phyloP scores from a whole-genome alignment of 2,797 vertebrate genomes.

The Enteromius argenteus region DNA sequence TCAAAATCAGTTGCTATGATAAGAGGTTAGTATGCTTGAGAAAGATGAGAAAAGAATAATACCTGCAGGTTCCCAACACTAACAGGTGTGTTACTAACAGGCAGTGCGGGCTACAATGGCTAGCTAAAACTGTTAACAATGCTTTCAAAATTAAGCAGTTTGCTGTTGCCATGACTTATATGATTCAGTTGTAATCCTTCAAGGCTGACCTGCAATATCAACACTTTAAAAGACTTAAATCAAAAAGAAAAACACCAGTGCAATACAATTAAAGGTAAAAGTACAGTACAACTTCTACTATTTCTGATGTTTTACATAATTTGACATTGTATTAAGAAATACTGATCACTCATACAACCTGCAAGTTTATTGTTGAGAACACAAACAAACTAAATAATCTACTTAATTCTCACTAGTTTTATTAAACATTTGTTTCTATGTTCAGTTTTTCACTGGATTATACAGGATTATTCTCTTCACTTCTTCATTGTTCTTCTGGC shows the following conservation, averaged over 20 bases:
- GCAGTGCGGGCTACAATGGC: slow-evolving; percentile 45
- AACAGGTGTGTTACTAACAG: slow-evolving; percentile 62
- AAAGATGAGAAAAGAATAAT: slow-evolving; percentile 41
- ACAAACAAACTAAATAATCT: background rate
- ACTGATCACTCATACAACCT: background rate
- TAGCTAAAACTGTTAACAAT: slow-evolving; percentile 57
- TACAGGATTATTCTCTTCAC: background rate
- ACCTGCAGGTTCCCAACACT: slow-evolving; percentile 48
- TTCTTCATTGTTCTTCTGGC: background rate
- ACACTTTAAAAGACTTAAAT: background rate
- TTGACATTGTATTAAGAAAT: background rate
- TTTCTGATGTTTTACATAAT: background rate
- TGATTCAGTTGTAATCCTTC: slow-evolving; percentile 4
- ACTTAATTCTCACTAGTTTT: background rate
- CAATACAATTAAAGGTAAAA: background rate
- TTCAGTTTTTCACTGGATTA: background rate
- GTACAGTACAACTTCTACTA: background rate
- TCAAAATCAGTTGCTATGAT: slow-evolving; percentile 55
- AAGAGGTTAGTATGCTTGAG: slow-evolving; percentile 62
- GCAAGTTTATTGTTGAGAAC: background rate
- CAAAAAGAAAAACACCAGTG: slow-evolving; percentile 12
- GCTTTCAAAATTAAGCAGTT: slow-evolving; percentile 36
- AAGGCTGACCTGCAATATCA: slow-evolving; percentile 58
- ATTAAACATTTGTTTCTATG: background rate
- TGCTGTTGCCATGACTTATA: slow-evolving; percentile 46